These are phyloP conservation scores for Stegastes partitus DNA, from an alignment of 2,113 vertebrate species.

Conservation along the genomic window DNA sequence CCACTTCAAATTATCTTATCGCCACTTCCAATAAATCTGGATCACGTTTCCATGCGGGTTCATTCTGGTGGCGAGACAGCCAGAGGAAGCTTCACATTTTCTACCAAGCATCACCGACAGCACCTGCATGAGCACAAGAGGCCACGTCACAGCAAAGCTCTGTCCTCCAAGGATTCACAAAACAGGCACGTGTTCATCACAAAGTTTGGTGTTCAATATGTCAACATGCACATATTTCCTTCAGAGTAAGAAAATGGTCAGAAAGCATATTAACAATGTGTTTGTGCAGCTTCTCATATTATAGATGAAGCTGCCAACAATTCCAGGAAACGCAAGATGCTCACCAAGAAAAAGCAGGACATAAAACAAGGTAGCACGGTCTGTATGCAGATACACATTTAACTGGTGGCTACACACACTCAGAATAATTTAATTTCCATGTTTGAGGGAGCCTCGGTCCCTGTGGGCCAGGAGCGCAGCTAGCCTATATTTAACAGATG, in stretches of 20 bases:
- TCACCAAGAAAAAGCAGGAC: background rate
- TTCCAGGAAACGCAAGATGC: background rate
- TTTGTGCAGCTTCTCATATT: slow-evolving; percentile 12
- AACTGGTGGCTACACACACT: slow-evolving; percentile 42
- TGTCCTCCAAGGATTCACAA: slow-evolving; percentile 4
- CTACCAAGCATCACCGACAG: background rate
- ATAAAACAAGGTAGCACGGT: slow-evolving; percentile 30
- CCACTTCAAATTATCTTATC: slow-evolving; percentile 41
- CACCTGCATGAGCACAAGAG: slow-evolving; percentile 9
- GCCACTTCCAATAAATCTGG: slow-evolving; percentile 25
- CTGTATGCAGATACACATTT: slow-evolving; percentile 37
- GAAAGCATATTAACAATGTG: background rate
- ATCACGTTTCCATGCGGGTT: slow-evolving; percentile 19
- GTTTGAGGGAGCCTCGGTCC: slow-evolving; percentile 75
- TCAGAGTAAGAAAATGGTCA: background rate
- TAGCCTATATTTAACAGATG: slow-evolving; percentile 84
- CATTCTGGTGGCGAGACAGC: background rate
- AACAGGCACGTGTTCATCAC: no score
- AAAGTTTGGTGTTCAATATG: background rate
- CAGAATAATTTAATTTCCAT: slow-evolving; percentile 81
- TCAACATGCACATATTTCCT: background rate
- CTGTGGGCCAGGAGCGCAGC: slow-evolving; percentile 68
- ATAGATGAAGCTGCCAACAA: slow-evolving; percentile 27
- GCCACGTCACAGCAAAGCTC: slow-evolving; percentile 6
- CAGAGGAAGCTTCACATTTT: slow-evolving; percentile 13